Evolutionary conservation across 2,113 vertebrate species (phyloP).

Genomic region (Mus pahari): DNA sequence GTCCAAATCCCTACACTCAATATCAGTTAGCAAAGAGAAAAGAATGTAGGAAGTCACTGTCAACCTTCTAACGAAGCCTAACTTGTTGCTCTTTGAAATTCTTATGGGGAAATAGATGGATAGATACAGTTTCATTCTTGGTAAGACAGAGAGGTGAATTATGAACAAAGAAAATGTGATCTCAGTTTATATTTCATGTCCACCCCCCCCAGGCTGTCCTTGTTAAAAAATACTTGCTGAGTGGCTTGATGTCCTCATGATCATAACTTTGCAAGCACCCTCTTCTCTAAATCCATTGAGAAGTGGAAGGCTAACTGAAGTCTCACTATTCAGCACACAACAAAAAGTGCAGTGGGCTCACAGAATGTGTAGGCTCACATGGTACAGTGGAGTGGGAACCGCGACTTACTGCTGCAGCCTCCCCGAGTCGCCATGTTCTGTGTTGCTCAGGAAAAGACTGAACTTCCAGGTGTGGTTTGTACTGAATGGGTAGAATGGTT

Average conservation of each 20-base stretch:
- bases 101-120: not conserved
- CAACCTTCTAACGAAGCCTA: not conserved
- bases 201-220: not conserved
- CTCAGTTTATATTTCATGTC: not conserved
- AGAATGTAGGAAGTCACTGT: not conserved
- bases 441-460: not conserved
- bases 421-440: no score
- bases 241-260: not conserved
- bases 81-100: not conserved
- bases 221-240: not conserved
- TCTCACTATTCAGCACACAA: not conserved
- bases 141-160: not conserved
- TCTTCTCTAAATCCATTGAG: not conserved
- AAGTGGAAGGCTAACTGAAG: not conserved
- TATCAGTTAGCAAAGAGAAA: not conserved
- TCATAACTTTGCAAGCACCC: not conserved
- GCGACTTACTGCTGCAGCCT: no score
- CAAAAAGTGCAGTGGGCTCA: not conserved
- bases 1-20: not conserved
- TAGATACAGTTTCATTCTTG: not conserved
- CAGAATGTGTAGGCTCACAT: no score
- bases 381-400: not conserved
- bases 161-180: not conserved
- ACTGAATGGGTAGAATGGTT: not conserved
- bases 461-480: not conserved